phyloP scores from a whole-genome alignment of 2,888 invertebrate genomes.

The Ormyrus labotus region DNA sequence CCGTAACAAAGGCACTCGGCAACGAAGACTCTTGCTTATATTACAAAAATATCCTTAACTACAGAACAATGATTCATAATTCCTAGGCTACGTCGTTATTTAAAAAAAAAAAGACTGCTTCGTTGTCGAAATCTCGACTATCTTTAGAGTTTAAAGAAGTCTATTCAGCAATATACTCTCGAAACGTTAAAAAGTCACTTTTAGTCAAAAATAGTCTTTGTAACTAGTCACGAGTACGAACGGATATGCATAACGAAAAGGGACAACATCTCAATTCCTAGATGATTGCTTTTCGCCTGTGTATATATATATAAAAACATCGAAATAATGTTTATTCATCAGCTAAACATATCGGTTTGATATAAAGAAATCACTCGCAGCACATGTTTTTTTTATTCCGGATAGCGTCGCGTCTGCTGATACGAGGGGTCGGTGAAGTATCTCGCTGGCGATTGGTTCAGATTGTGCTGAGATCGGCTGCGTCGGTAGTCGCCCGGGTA shows the following conservation, averaged over 20 bases:
- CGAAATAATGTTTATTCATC: conserved; percentile 21
- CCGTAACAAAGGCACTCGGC: conserved; percentile 32
- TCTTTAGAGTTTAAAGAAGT: conserved; percentile 22
- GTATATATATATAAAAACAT: background rate
- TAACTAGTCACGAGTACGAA: conserved; percentile 13
- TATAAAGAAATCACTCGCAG: conserved; percentile 10
- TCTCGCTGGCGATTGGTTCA: conserved; percentile 75
- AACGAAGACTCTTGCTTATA: conserved; percentile 46
- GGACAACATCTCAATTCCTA: background rate
- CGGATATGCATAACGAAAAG: background rate
- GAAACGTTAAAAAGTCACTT: conserved; percentile 9
- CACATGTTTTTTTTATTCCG: background rate
- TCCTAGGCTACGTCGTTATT: conserved; percentile 11
- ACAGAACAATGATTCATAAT: background rate
- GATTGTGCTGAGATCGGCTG: conserved; percentile 81
- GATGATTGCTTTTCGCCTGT: background rate
- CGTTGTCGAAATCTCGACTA: background rate
- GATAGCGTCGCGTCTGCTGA: conserved; percentile 57
- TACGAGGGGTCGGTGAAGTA: conserved; percentile 66
- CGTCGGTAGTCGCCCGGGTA: conserved; percentile 63
- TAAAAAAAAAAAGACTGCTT: conserved; percentile 10
- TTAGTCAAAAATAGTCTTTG: conserved; percentile 31
- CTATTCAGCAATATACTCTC: background rate
- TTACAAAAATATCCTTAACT: conserved; percentile 32
- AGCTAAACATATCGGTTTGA: conserved; percentile 18